Evolutionary conservation across 2,888 invertebrate species (phyloP), one percentile per base, ranked within the genome.

Genomic region (Volucella inflata): DNA sequence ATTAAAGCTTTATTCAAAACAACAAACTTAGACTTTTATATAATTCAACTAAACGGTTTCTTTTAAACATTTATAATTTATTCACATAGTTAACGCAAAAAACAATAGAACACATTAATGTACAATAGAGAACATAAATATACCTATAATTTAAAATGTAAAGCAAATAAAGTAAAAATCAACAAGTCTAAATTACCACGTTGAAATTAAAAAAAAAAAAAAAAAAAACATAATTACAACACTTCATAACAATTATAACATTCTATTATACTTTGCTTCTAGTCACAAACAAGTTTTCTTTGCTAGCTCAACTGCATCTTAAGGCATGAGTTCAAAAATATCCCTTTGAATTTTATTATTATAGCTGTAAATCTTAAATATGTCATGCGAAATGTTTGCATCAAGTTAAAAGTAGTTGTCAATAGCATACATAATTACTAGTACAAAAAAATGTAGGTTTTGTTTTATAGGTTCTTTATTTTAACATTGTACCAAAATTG

Each of bases 1-100:
- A 64, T 65, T 55, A 17, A 72, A 78, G 83, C 83, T 84, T 84
- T 75, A 64, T 79, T 84, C 51, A n/a, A 64, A 62, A 57, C 60
- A 48, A 60, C 21, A 60, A 44, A 53, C 44, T 57, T 75, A 64
- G 64, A 75, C 17, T 76, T 81, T 59, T 16, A 83, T 36, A 74
- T 74, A 68, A 68, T 79, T 83, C 17, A 74, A 44, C 46, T 74
- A 42, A 50, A 60, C 30, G 65, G 62, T 78, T 79, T 16, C 60
- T 65, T 59, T 76, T 40, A 36, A 14, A 44, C 38, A 62, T 74
- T 70, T 36, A 17, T 11, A 55, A 40, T 21, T 59, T 57, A 44
- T 30, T 65, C 83, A 84, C 79, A 68, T 64, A 68, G n/a, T 75
- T 53, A 79, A 70, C 68, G 57, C 83, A 70, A 77, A n/a, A 50